Base-by-base conservation (phyloP, 2,888 invertebrate species). In the Amaurobius ferox region DNA sequence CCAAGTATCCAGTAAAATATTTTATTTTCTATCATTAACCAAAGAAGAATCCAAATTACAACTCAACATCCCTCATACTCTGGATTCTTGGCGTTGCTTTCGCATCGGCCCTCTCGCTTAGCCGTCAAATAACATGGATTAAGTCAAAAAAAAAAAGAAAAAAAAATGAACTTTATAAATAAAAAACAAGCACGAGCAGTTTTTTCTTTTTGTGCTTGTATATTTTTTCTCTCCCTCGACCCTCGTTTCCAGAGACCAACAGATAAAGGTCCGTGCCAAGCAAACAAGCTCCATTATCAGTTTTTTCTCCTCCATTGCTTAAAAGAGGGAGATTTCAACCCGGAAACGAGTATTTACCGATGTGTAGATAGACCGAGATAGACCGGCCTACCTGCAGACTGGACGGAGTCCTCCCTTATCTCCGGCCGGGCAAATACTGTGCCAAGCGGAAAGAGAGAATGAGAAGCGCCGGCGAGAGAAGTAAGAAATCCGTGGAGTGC, bases 281-380 rank as follows among this genome's bases (percentile, higher is more conserved):
- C 74, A 81, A 74, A 74, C 74, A 74, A 81, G 72, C 19, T 19
- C 74, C 44, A 81, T 81, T 81, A 81, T 81, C 81, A 74, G 81
- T 70, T 74, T 81, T 81, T 35, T 26, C 9, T 66, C 32, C 32
- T 66, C 61, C 67, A 32, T 44, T 44, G 23, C 68, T 62, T 81
- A 68, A 74, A 81, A 81, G 70, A 76, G 68, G 32, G 74, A 76
- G 70, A 81, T 81, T 74, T 74, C 35, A 81, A 81, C 81, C 81
- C 81, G 81, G 81, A 81, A 81, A 74, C 74, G 74, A 62, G 81
- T 81, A 70, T 81, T 81, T 81, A 81, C 81, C 81, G 80, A 81
- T 81, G 32, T 61, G 16, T 32, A 72, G 74, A 81, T 78, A 67
- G 67, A 35, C 70, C 35, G 55, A 72, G 74, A 81, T 78, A 67